Percentiles rank a stretch among this genome's conserved stretches.
Conservation (phyloP, 1,140 invertebrate genomes). For the Drosophila dunni region DNA sequence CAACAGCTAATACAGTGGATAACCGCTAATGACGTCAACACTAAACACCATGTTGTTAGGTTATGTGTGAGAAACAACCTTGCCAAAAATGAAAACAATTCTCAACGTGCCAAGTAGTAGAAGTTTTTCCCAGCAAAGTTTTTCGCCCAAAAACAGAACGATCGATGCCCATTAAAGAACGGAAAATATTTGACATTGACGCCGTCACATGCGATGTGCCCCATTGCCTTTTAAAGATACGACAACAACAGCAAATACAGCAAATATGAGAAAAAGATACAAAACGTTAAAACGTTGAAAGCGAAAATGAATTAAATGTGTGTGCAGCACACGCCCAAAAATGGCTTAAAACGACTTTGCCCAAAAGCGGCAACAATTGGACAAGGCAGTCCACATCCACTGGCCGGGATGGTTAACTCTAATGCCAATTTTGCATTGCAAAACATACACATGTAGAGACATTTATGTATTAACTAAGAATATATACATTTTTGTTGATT, state of each 20-base stretch:
- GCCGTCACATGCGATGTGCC: slow-evolving; percentile 25
- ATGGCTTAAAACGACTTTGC: slow-evolving; percentile 72
- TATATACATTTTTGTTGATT: slow-evolving; percentile 21
- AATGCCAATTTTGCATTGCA: slow-evolving; percentile 57
- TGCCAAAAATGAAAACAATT: slow-evolving; percentile 43
- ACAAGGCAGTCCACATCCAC: slow-evolving; percentile 68
- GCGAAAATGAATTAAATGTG: slow-evolving; percentile 62
- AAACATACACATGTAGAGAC: slow-evolving; percentile 46
- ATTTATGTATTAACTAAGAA: slow-evolving; percentile 18
- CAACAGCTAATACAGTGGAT: slow-evolving; percentile 24
- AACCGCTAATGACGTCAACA: slow-evolving; percentile 13
- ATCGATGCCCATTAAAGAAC: slow-evolving; percentile 66
- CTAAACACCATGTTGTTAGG: no score
- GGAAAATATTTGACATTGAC: slow-evolving; percentile 73
- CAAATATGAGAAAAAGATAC: slow-evolving; percentile 4
- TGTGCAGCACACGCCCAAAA: slow-evolving; percentile 70
- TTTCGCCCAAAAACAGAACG: slow-evolving; percentile 43
- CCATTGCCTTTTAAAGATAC: slow-evolving; percentile 41
- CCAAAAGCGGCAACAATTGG: slow-evolving; percentile 72
- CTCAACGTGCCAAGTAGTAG: neutral
- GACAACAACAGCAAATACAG: neutral
- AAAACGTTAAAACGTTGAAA: slow-evolving; percentile 50
- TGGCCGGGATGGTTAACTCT: slow-evolving; percentile 45
- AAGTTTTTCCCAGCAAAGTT: slow-evolving; percentile 42
- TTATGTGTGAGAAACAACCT: slow-evolving; percentile 18